phyloP scores from a whole-genome alignment of 1,140 invertebrate genomes.

The Drosophila mayri region DNA sequence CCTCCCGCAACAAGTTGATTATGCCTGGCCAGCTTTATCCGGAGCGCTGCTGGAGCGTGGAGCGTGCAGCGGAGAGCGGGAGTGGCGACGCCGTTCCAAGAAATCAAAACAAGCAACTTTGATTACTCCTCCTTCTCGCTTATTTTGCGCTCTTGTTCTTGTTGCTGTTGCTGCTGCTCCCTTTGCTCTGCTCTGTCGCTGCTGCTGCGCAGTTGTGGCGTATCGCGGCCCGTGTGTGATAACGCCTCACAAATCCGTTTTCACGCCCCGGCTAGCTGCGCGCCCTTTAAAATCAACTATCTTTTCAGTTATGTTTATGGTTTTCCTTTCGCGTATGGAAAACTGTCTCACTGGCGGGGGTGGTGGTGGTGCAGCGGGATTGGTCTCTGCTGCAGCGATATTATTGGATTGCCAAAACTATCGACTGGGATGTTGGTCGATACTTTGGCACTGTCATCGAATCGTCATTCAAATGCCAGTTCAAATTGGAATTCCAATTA shows the following conservation, averaged over 20 bases:
- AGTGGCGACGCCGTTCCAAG: constrained; percentile 12
- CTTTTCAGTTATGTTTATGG: constrained; percentile 40
- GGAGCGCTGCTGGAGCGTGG: constrained; percentile 17
- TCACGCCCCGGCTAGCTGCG: constrained; percentile 22
- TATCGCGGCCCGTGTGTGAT: constrained; percentile 19
- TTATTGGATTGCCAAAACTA: neutral
- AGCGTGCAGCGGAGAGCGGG: constrained; percentile 6
- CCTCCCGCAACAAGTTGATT: constrained; percentile 39
- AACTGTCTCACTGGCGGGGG: constrained; percentile 5
- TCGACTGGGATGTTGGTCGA: constrained; percentile 11
- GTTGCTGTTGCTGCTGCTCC: constrained; percentile 16
- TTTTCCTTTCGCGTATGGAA: constrained; percentile 9
- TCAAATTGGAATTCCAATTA: constrained; percentile 12
- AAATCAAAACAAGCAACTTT: constrained; percentile 34
- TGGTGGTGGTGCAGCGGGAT: neutral
- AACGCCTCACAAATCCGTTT: constrained; percentile 23
- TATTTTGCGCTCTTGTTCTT: constrained; percentile 12
- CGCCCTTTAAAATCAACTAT: constrained; percentile 25
- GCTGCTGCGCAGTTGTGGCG: constrained; percentile 35
- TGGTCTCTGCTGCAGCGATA: constrained; percentile 7
- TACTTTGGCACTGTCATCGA: neutral
- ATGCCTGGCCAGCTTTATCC: constrained; percentile 33
- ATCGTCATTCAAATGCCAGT: neutral
- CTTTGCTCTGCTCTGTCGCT: constrained; percentile 10
- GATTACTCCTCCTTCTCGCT: constrained; percentile 24